Percentiles rank a stretch among this genome's conserved stretches.
phyloP scores from a whole-genome alignment of 2,797 vertebrate genomes.

The Crocodylus rhombifer region DNA sequence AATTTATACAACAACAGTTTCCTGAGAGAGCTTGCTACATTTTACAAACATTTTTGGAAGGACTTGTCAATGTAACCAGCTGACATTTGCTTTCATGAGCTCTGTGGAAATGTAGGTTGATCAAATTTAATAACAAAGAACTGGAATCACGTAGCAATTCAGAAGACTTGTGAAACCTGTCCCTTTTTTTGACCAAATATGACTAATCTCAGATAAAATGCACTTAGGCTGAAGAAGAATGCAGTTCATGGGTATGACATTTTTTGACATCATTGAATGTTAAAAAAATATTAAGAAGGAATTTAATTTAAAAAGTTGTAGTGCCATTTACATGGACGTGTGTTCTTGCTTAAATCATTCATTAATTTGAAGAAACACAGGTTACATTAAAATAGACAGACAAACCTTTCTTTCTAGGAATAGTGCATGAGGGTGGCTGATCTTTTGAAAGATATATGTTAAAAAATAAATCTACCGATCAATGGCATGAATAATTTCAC shows the following conservation, averaged over 20 bases:
- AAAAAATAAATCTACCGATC: conserved; percentile 38
- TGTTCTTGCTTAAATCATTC: neutral
- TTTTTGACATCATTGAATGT: neutral
- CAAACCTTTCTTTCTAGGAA: neutral
- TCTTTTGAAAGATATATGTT: conserved; percentile 10
- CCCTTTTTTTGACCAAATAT: neutral
- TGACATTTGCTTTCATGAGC: no score
- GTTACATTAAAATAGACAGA: neutral
- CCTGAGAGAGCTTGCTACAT: neutral
- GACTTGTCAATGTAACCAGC: neutral
- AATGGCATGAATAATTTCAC: conserved; percentile 45
- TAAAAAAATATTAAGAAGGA: neutral
- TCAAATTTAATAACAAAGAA: neutral
- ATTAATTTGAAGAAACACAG: neutral
- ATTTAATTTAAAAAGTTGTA: neutral
- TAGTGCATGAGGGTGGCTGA: neutral
- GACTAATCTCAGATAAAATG: neutral
- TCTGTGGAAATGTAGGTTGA: neutral
- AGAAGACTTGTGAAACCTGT: neutral
- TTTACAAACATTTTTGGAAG: neutral
- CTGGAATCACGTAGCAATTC: neutral
- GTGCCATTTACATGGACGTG: neutral
- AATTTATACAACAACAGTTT: neutral
- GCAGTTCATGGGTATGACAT: neutral
- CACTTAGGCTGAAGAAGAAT: neutral